These are phyloP conservation scores for Phallusia fumigata DNA, from an alignment of 23 tunicate species.

Conservation along the genomic window DNA sequence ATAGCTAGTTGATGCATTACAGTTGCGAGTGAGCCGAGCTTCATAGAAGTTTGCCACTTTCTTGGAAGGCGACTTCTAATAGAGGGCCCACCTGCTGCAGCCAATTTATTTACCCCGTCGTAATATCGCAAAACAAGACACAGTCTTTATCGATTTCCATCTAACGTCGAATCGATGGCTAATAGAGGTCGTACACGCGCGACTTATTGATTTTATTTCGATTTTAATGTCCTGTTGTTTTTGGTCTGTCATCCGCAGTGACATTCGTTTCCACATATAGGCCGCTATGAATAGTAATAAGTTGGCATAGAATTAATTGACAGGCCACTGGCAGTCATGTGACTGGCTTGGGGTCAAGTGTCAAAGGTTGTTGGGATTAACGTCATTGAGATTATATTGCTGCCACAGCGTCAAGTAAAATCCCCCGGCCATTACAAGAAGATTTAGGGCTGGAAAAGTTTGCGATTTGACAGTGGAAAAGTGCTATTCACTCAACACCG, in stretches of 20 bases:
- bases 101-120: not conserved
- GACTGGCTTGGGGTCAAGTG: constrained; percentile 6
- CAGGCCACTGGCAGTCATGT: not conserved
- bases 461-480: too few relatives aligned
- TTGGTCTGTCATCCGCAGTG: not conserved
- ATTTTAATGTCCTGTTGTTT: constrained; percentile 4
- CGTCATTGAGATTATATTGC: not conserved
- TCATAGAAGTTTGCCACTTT: not conserved
- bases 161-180: not conserved
- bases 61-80: constrained; percentile 11
- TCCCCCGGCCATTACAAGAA: not conserved
- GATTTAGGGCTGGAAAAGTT: too few relatives aligned
- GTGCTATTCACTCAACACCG: too few relatives aligned
- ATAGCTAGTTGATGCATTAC: not conserved
- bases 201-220: not conserved
- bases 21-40: not conserved
- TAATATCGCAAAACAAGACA: not conserved
- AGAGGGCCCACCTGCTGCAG: not conserved
- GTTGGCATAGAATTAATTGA: not conserved
- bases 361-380: not conserved
- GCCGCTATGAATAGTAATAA: not conserved
- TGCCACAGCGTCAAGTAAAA: not conserved
- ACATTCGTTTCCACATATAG: not conserved
- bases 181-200: not conserved
- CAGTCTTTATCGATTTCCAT: not conserved